Conservation (phyloP, 2,797 vertebrate species). For the Capromys pilorides region DNA sequence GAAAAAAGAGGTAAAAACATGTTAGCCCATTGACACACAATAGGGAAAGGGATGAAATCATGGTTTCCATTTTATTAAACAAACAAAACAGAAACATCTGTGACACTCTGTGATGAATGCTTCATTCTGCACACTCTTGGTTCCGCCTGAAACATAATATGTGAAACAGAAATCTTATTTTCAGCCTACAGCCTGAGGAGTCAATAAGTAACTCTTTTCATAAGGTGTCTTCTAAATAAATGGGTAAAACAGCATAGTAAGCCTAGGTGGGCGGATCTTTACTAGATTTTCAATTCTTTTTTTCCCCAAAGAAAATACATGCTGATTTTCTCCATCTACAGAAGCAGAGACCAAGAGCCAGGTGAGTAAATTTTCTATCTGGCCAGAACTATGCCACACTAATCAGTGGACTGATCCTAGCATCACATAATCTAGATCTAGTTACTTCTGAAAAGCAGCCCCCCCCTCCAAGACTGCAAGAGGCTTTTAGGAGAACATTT, state of each 20-base stretch:
- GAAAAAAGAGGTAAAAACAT: neutral
- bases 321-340: conserved; percentile 30
- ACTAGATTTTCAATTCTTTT: conserved; percentile 1
- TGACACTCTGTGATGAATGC: neutral
- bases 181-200: neutral
- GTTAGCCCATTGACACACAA: conserved; percentile 8
- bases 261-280: conserved; percentile 11
- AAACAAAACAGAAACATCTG: neutral
- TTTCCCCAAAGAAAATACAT: neutral
- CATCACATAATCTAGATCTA: neutral
- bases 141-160: neutral
- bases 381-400: neutral
- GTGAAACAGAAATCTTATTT: neutral
- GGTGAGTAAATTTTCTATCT: conserved; percentile 22
- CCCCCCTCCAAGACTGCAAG: neutral
- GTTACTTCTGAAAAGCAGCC: neutral
- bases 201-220: conserved; percentile 54
- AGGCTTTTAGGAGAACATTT: neutral
- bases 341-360: neutral
- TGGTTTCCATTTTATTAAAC: neutral
- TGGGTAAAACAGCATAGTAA: neutral
- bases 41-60: neutral
- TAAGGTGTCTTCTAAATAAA: conserved; percentile 46
- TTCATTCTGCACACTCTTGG: neutral
- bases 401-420: neutral